Percentiles rank a stretch among this genome's conserved stretches.
Evolutionary conservation across 1,140 invertebrate genomes (phyloP).

Genomic region (Macrotrachela quadricornifera): DNA sequence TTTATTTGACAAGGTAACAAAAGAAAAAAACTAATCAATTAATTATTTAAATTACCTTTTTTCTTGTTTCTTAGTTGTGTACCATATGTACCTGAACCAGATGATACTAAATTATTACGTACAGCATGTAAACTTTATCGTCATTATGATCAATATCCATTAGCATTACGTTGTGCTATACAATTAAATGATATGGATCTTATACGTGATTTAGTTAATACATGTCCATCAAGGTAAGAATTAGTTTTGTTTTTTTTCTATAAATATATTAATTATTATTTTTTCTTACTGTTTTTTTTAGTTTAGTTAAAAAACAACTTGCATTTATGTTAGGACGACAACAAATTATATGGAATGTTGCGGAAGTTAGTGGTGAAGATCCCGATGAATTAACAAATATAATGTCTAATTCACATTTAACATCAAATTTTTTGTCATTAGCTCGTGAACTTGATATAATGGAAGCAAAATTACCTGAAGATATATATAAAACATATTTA

Average conservation of each 20-base stretch:
- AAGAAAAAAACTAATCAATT: no score
- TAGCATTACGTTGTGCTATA: constrained; percentile 76
- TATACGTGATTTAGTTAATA: not conserved
- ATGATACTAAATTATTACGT: constrained; percentile 66
- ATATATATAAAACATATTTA: constrained; percentile 94
- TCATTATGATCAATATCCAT: constrained; percentile 76
- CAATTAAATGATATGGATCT: constrained; percentile 68
- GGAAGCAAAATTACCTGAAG: constrained; percentile 96
- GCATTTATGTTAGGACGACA: constrained; percentile 91
- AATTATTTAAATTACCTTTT: constrained; percentile 1
- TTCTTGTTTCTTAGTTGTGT: constrained; percentile 51
- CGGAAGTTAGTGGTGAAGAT: constrained; percentile 41
- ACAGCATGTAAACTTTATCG: constrained; percentile 65
- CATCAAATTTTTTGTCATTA: constrained; percentile 80
- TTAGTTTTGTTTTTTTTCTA: no score
- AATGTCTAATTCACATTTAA: constrained; percentile 84
- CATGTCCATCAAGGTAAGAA: no score
- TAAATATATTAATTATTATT: not conserved
- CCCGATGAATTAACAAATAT: constrained; percentile 71
- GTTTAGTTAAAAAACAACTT: constrained; percentile 68
- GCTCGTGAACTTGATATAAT: constrained; percentile 93
- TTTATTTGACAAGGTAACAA: constrained; percentile 72
- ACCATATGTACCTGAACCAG: constrained; percentile 80
- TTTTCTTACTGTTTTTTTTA: no score
- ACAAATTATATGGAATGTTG: constrained; percentile 43